Conservation (phyloP, 2,797 vertebrate genomes). For the Sciaenops ocellatus region DNA sequence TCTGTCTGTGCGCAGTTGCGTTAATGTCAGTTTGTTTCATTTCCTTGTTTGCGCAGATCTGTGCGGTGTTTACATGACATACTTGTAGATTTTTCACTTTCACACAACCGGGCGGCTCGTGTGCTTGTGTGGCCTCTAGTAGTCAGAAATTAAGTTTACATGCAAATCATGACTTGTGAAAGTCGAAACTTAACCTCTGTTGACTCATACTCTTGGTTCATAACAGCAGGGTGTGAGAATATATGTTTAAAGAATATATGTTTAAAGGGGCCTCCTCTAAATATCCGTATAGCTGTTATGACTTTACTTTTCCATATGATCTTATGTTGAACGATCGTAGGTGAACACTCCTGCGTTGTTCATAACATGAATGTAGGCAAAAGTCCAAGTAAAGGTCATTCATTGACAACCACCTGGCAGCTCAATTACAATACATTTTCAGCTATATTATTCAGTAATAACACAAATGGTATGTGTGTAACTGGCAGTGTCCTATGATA, state of each 20-base stretch:
- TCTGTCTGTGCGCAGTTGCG: not conserved
- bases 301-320: accelerated
- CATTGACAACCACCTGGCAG: slow-evolving; percentile 17
- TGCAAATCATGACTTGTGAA: not conserved
- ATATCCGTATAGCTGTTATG: not conserved
- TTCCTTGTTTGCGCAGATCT: slow-evolving; percentile 9
- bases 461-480: accelerated
- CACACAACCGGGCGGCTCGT: not conserved
- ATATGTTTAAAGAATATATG: not conserved
- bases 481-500: not conserved
- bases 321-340: not conserved
- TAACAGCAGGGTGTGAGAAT: not conserved
- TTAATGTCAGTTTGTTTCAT: not conserved
- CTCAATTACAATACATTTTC: not conserved
- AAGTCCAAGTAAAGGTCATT: slow-evolving; percentile 76
- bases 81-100: not conserved
- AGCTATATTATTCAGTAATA: not conserved
- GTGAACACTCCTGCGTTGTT: not conserved
- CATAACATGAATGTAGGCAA: slow-evolving; percentile 57
- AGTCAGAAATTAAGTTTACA: slow-evolving; percentile 5
- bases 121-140: slow-evolving; percentile 8
- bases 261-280: not conserved
- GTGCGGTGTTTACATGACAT: slow-evolving; percentile 30
- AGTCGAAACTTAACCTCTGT: not conserved
- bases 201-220: not conserved